phyloP scores from a whole-genome alignment of 2,113 vertebrate genomes.

The Lophura nycthemera region DNA sequence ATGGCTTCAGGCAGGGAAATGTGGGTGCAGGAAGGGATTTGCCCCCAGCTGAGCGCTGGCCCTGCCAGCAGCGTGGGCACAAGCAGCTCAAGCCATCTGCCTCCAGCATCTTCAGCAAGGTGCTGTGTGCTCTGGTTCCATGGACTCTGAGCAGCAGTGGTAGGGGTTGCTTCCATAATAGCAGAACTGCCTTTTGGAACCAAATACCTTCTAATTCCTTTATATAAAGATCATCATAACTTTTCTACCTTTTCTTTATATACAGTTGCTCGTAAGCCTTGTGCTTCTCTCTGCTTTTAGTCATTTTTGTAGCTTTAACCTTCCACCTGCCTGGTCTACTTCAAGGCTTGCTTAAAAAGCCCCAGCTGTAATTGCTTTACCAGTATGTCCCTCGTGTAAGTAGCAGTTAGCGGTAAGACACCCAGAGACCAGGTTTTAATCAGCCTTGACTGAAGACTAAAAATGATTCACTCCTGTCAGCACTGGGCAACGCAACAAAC shows the following conservation, averaged over 20 bases:
- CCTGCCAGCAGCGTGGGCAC: background rate
- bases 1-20: background rate
- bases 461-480: slow-evolving; percentile 75
- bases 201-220: background rate
- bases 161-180: background rate
- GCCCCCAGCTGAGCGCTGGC: background rate
- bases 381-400: slow-evolving; percentile 60
- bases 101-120: background rate
- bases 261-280: background rate
- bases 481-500: slow-evolving; percentile 77
- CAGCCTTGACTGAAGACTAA: slow-evolving; percentile 70
- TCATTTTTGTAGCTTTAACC: slow-evolving; percentile 20
- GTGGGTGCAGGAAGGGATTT: rapidly evolving
- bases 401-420: slow-evolving; percentile 61
- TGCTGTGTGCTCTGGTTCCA: rapidly evolving
- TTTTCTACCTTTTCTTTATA: background rate
- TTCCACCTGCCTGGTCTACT: slow-evolving; percentile 54
- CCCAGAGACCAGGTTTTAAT: slow-evolving; percentile 74
- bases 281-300: slow-evolving; percentile 9
- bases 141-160: background rate
- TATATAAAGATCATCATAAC: background rate
- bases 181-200: background rate
- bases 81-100: background rate
- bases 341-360: slow-evolving; percentile 17
- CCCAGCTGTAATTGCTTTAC: slow-evolving; percentile 63